Conservation (phyloP, 2,888 invertebrate genomes). For the Drosophila mettleri region DNA sequence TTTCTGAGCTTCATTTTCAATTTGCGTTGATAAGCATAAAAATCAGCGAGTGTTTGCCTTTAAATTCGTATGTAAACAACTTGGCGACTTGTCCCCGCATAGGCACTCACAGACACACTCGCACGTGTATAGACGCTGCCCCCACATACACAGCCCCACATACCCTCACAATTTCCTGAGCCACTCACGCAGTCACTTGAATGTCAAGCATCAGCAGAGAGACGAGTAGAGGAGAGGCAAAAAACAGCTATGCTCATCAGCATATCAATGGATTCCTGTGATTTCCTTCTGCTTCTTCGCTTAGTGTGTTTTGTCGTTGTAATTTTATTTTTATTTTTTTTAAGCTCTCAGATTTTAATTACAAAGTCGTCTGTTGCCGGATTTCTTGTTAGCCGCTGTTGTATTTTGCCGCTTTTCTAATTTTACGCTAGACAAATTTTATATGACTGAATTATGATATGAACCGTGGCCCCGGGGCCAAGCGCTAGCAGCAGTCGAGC, state of each 20-base stretch:
- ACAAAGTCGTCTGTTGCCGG: constrained; percentile 59
- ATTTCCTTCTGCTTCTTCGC: constrained; percentile 48
- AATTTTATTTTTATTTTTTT: constrained; percentile 14
- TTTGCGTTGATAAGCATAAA: constrained; percentile 70
- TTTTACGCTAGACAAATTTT: constrained; percentile 84
- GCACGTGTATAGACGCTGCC: not conserved
- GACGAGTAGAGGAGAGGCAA: not conserved
- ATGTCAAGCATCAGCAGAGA: constrained; percentile 68
- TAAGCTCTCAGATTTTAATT: constrained; percentile 58
- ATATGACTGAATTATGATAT: constrained; percentile 82
- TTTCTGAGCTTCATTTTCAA: constrained; percentile 39
- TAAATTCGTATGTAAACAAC: constrained; percentile 76
- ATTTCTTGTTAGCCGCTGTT: constrained; percentile 52
- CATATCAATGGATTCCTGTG: constrained; percentile 72
- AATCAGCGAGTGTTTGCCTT: constrained; percentile 69
- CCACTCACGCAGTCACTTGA: constrained; percentile 71
- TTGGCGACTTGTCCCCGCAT: constrained; percentile 21
- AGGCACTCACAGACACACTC: constrained; percentile 4
- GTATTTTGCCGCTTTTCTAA: constrained; percentile 76
- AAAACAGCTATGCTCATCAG: constrained; percentile 66
- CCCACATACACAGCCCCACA: constrained; percentile 5
- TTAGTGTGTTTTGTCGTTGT: constrained; percentile 13
- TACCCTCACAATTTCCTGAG: constrained; percentile 29
- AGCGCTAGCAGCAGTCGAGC: constrained; percentile 8
- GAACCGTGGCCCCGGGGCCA: constrained; percentile 56